Conservation (phyloP, 2,888 invertebrate species). For the Calameuta filiformis region DNA sequence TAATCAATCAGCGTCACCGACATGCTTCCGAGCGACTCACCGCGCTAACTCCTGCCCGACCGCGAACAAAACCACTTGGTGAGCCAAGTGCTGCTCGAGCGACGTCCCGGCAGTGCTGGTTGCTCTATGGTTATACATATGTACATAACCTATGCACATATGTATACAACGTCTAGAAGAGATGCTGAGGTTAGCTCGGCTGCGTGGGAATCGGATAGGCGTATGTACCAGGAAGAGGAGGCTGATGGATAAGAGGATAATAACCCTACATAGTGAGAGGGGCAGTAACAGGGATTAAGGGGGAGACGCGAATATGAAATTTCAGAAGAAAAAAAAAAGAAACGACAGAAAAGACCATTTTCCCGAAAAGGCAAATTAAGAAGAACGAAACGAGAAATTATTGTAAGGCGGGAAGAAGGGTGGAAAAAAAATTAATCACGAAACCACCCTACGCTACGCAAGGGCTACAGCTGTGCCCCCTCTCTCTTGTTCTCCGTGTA, state of each 20-base stretch:
- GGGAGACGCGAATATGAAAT: background rate
- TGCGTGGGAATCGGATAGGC: background rate
- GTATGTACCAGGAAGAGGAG: background rate
- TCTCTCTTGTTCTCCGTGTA: background rate
- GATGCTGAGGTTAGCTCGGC: background rate
- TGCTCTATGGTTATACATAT: background rate
- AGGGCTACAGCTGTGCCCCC: background rate
- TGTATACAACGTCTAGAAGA: background rate
- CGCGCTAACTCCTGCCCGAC: background rate
- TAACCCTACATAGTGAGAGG: background rate
- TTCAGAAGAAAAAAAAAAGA: background rate
- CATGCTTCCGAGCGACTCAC: conserved; percentile 10
- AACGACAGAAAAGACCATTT: background rate
- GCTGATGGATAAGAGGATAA: background rate
- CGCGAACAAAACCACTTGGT: conserved; percentile 2
- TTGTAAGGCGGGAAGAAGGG: background rate
- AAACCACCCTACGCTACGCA: background rate
- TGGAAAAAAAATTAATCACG: background rate
- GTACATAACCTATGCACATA: background rate
- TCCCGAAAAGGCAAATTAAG: background rate
- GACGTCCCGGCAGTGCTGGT: background rate
- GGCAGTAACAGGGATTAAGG: background rate
- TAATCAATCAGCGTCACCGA: conserved; percentile 36
- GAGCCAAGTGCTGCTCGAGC: background rate
- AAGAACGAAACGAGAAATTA: background rate